These are phyloP conservation scores for Vombatus ursinus DNA, from an alignment of 2,113 vertebrate species.

Conservation along the genomic window DNA sequence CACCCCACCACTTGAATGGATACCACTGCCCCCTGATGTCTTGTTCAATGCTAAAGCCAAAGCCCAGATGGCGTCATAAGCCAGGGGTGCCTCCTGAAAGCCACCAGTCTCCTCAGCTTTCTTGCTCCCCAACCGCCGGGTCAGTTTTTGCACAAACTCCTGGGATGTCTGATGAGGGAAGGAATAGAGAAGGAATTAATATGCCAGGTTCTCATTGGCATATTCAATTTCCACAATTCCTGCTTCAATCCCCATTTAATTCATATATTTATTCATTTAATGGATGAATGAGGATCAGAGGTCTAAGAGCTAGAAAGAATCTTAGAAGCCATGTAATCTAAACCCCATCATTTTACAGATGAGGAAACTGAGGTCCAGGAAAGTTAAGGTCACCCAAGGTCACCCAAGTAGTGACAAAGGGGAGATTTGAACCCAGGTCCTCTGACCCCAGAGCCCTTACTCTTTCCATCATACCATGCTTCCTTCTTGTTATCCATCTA, in stretches of 20 bases:
- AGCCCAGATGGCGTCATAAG: constrained; percentile 97
- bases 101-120: constrained; percentile 95
- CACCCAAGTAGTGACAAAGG: not conserved
- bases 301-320: not conserved
- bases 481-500: not conserved
- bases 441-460: not conserved
- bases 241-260: not conserved
- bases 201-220: not conserved
- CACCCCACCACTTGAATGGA: constrained; percentile 81
- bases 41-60: constrained; percentile 96
- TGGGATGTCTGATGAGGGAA: constrained; percentile 90
- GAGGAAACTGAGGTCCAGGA: not conserved
- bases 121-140: constrained; percentile 89
- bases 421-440: not conserved
- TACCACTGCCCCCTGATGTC: constrained; percentile 90
- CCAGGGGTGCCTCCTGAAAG: constrained; percentile 95
- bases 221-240: not conserved
- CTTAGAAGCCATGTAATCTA: not conserved
- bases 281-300: not conserved
- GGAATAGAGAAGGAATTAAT: constrained; percentile 5
- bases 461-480: not conserved
- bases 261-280: not conserved
- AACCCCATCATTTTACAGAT: not conserved
- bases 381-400: not conserved
- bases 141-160: constrained; percentile 93